phyloP scores from a whole-genome alignment of 2,888 invertebrate species.

The Caenorhabditis sinica region DNA sequence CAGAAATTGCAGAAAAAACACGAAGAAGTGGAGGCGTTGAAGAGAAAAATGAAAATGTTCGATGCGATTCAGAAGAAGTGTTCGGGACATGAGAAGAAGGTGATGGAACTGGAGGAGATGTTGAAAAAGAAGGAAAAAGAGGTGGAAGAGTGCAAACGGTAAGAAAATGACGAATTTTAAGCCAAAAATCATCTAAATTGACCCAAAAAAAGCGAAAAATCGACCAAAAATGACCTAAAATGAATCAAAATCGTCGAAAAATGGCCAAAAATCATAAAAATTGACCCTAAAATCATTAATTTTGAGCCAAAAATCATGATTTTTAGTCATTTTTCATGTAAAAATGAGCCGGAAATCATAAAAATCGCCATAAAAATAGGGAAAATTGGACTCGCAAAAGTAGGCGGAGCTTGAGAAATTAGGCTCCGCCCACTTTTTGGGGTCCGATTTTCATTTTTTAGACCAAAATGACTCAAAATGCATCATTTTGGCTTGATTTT shows the following conservation, averaged over 20 bases:
- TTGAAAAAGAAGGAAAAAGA: not conserved
- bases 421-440: too few relatives aligned
- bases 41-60: not conserved
- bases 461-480: too few relatives aligned
- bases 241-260: too few relatives aligned
- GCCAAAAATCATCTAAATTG: too few relatives aligned
- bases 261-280: too few relatives aligned
- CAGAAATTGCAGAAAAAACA: not conserved
- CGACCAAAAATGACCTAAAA: not conserved
- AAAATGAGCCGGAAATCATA: not conserved
- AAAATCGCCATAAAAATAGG: not conserved
- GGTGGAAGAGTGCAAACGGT: not conserved
- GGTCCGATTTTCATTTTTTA: too few relatives aligned
- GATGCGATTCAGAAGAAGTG: slow-evolving; percentile 3
- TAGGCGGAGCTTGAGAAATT: too few relatives aligned
- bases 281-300: too few relatives aligned
- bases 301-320: too few relatives aligned
- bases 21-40: not conserved
- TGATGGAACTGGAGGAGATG: not conserved
- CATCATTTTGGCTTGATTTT: too few relatives aligned
- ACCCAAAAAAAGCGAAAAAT: not conserved
- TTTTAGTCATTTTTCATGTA: too few relatives aligned
- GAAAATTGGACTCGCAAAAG: too few relatives aligned
- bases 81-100: not conserved
- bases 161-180: not conserved